Base-by-base conservation (phyloP, 2,113 vertebrate genomes). In the Ictidomys tridecemlineatus region DNA sequence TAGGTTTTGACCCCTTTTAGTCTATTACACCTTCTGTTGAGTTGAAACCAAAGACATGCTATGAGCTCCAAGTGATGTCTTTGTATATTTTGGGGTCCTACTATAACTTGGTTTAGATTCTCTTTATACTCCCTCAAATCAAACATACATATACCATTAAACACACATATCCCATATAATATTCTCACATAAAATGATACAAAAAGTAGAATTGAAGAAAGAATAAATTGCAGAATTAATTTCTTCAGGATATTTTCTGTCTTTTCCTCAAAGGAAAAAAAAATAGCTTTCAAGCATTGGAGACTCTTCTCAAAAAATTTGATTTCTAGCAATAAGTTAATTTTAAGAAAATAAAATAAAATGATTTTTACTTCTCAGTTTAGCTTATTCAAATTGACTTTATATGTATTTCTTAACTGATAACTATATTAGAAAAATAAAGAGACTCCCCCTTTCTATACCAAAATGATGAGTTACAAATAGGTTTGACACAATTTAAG, bases 181-280 rank as follows among this genome's bases (percentile, higher is more conserved):
- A 48, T 9, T 80, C 83, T 69, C 20, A 39, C 53, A 56, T 6
- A 85, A 63, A 94, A 17, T 77, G 18, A 18, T 58, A 72, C 28
- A 48, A 92, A 85, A 74, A 28, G 56, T 80, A n/a, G 18, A 93
- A 93, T 39, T 45, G 24, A 67, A 84, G 13, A 30, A 89, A 65
- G 18, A 24, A 22, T 28, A 18, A 72, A 8, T 0, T 92, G 13
- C 58, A 18, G 18, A 22, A 65, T 89, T 63, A 65, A 94, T 92
- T 96, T 85, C 10, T 34, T 77, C 20, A 51, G 74, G 30, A 42
- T 65, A 20, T 70, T 94, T 91, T 95, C 12, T 95, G 12, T 74
- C 8, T 72, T 94, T 84, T 78, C 69, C 67, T 95, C 48, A 84
- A 61, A 85, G 18, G 61, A 76, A 17, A 91, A 42, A 42, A 16